These are phyloP conservation scores for Darevskia nairensis DNA, from an alignment of 2,797 vertebrate species.

Conservation along the genomic window DNA sequence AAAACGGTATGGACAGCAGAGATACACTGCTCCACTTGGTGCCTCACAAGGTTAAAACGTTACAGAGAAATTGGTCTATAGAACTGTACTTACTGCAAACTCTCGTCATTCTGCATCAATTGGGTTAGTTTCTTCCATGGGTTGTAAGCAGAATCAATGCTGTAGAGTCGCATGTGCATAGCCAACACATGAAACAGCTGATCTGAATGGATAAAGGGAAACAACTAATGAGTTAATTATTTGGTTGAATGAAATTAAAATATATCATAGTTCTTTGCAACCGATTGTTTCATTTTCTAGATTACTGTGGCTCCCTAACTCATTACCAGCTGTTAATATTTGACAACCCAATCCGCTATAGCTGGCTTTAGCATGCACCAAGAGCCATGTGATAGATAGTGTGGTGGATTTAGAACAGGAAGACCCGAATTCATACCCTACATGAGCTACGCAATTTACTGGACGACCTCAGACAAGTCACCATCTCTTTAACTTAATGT, in stretches of 20 bases:
- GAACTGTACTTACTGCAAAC: conserved; percentile 87
- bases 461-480: not conserved
- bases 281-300: not conserved
- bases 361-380: not conserved
- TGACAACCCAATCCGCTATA: not conserved
- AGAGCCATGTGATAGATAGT: not conserved
- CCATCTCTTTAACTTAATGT: not conserved
- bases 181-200: conserved; percentile 97
- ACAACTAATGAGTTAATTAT: conserved; percentile 46
- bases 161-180: conserved; percentile 99
- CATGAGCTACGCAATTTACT: not conserved
- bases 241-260: not conserved
- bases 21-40: not conserved
- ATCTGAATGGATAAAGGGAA: conserved; percentile 83
- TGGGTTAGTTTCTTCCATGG: conserved; percentile 98
- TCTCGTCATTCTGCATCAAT: conserved; percentile 77
- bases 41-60: not conserved
- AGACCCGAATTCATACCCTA: not conserved
- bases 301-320: not conserved
- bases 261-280: conserved; percentile 11
- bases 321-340: not conserved
- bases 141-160: conserved; percentile 97
- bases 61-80: conserved; percentile 38
- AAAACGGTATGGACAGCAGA: not conserved
- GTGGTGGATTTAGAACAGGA: not conserved